Evolutionary conservation across 2,113 vertebrate genomes (phyloP).

Genomic region (Illadopsis cleaveri): DNA sequence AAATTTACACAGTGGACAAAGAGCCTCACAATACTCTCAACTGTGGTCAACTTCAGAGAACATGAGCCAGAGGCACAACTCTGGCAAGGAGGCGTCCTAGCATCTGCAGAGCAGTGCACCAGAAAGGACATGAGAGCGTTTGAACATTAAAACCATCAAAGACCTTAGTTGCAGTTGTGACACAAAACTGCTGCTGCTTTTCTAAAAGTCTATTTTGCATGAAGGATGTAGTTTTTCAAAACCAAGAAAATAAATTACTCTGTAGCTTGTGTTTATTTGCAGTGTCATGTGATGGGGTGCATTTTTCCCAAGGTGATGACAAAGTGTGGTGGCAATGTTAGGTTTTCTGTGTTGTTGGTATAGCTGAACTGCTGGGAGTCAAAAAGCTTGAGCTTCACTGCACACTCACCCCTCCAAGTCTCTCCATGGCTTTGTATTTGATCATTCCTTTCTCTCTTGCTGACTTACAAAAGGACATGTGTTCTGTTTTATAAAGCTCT

Average conservation of each 20-base stretch:
- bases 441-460: background rate
- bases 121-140: background rate
- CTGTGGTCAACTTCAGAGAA: background rate
- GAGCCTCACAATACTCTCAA: accelerated
- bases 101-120: background rate
- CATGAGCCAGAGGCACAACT: background rate
- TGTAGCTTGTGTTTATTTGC: background rate
- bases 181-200: background rate
- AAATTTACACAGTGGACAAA: background rate
- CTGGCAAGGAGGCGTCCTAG: background rate
- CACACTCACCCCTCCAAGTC: background rate
- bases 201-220: background rate
- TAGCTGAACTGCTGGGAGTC: background rate
- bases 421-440: background rate
- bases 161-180: background rate
- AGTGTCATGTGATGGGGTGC: background rate
- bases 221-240: background rate
- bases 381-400: background rate
- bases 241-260: background rate
- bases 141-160: background rate
- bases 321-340: background rate
- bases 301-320: background rate
- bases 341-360: background rate
- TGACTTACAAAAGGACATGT: background rate
- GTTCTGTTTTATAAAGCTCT: background rate